These are phyloP conservation scores for Heliothis subflexa DNA, from an alignment of 1,140 invertebrate genomes.

Conservation along the genomic window DNA sequence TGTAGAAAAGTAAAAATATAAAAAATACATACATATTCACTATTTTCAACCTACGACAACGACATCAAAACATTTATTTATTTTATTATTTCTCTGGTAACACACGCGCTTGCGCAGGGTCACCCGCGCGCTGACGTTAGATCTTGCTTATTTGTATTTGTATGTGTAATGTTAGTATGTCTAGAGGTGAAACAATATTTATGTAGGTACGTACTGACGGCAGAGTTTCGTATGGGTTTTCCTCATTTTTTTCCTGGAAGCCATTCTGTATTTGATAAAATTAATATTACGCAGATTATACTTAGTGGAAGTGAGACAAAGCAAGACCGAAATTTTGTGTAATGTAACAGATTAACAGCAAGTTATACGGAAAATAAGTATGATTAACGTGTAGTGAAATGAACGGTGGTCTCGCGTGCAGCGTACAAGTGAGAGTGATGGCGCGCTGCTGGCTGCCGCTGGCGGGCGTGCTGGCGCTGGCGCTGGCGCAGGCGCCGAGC, in stretches of 20 bases:
- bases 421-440: neutral
- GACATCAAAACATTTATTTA: no score
- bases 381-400: neutral
- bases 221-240: constrained; percentile 24
- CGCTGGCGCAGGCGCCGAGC: neutral
- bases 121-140: no score
- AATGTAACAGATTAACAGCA: no score
- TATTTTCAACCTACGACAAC: no score
- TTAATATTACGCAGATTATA: neutral
- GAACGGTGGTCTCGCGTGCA: neutral
- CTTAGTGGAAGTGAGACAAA: neutral
- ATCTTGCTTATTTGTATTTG: no score
- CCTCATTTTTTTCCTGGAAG: constrained; percentile 6
- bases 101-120: no score
- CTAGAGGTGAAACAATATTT: no score
- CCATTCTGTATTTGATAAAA: neutral
- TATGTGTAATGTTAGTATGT: no score
- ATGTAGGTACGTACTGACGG: neutral
- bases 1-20: no score
- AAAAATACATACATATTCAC: no score
- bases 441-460: neutral
- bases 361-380: neutral
- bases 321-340: neutral
- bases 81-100: no score
- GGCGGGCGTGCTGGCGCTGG: neutral